Evolutionary conservation across 64 coral and sea anemone genomes (phyloP).

Genomic region (Orbicella faveolata): DNA sequence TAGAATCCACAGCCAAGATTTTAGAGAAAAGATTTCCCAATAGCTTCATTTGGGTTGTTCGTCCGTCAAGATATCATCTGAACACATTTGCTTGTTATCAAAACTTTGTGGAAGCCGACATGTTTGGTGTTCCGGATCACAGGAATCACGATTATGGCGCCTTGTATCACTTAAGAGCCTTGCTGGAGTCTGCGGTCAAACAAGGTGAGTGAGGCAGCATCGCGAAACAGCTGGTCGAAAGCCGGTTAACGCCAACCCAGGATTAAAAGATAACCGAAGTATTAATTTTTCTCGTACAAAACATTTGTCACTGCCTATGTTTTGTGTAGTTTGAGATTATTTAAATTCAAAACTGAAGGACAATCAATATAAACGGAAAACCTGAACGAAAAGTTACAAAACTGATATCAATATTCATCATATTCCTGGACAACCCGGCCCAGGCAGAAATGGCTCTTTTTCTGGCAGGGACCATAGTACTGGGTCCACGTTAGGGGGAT

Average conservation of each 20-base stretch:
- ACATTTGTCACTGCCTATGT: too few species aligned
- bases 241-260: not conserved
- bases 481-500: too few species aligned
- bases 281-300: too few species aligned
- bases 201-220: conserved; percentile 26
- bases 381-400: too few species aligned
- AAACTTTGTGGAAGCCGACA: conserved; percentile 85
- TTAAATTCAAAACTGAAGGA: too few species aligned
- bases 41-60: conserved; percentile 94
- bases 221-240: not conserved
- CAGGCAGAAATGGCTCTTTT: too few species aligned
- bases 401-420: too few species aligned
- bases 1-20: conserved; percentile 84
- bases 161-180: conserved; percentile 55
- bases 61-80: conserved; percentile 69
- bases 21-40: conserved; percentile 77
- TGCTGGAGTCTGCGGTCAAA: conserved; percentile 69
- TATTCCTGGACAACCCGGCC: too few species aligned
- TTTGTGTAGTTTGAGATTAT: too few species aligned
- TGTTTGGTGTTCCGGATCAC: conserved; percentile 90
- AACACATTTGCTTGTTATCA: conserved; percentile 89
- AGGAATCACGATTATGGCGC: conserved; percentile 80
- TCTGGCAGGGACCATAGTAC: too few species aligned
- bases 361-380: too few species aligned
- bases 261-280: too few species aligned